Conservation (phyloP, 2,113 vertebrate species). For the Poecile atricapillus region DNA sequence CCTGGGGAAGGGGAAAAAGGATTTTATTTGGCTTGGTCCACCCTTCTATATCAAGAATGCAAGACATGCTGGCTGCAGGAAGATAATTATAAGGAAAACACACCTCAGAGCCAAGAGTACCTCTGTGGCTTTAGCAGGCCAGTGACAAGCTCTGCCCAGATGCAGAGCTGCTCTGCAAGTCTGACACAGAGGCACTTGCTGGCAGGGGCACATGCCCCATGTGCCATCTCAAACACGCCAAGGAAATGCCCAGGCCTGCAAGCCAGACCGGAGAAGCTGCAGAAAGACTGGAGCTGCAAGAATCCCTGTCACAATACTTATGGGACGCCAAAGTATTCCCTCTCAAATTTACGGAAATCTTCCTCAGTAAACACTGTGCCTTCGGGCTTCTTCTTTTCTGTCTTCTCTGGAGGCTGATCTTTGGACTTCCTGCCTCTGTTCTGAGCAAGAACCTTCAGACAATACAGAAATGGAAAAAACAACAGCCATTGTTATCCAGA, state of each 20-base stretch:
- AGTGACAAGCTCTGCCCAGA: neutral
- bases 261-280: neutral
- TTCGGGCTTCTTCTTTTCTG: constrained; percentile 57
- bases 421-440: constrained; percentile 75
- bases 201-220: neutral
- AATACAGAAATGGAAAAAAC: neutral
- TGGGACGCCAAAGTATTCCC: constrained; percentile 74
- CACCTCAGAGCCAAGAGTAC: neutral
- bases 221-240: accelerated
- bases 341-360: constrained; percentile 79
- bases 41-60: neutral
- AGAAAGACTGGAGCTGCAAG: neutral
- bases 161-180: neutral
- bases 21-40: neutral
- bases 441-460: constrained; percentile 66
- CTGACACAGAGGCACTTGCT: neutral
- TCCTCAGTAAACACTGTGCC: constrained; percentile 76
- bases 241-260: accelerated
- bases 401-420: constrained; percentile 63
- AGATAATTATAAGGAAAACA: neutral
- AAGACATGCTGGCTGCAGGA: neutral
- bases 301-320: neutral
- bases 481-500: neutral
- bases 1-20: neutral
- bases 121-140: neutral